A percentile compares a stretch with the other conserved stretches of the same genome.
These are phyloP conservation scores for Oedothorax gibbosus DNA, from an alignment of 1,140 invertebrate species.

Conservation along the genomic window DNA sequence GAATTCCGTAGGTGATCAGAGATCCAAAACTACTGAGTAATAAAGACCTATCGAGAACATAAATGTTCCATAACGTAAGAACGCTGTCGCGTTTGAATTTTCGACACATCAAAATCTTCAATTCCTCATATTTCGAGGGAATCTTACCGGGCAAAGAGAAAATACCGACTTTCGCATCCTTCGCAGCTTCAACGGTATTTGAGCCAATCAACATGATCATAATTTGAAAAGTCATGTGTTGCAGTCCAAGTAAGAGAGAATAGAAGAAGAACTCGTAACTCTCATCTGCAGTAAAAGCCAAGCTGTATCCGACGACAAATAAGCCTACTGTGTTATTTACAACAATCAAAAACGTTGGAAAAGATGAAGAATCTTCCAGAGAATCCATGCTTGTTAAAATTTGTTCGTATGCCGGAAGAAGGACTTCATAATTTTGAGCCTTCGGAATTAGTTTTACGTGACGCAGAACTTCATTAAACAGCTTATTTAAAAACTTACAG, in stretches of 20 bases:
- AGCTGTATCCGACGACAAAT: neutral
- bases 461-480: neutral
- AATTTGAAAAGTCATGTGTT: neutral
- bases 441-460: neutral
- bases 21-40: neutral
- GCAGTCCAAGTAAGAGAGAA: too few relatives aligned
- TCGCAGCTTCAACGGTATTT: neutral
- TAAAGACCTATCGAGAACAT: neutral
- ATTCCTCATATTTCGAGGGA: too few relatives aligned
- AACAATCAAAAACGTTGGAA: neutral
- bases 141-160: too few relatives aligned
- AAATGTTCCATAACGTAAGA: neutral
- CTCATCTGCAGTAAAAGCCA: neutral
- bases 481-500: neutral
- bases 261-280: too few relatives aligned
- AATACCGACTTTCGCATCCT: neutral
- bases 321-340: neutral
- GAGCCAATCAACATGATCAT: neutral
- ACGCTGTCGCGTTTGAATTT: too few relatives aligned
- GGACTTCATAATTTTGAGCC: too few relatives aligned
- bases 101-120: neutral
- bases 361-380: neutral
- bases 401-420: neutral
- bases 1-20: neutral
- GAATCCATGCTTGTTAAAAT: neutral